Percentiles rank a stretch among this genome's conserved stretches.
Conservation (phyloP, 2,888 invertebrate species). For the Cinara cedri region DNA sequence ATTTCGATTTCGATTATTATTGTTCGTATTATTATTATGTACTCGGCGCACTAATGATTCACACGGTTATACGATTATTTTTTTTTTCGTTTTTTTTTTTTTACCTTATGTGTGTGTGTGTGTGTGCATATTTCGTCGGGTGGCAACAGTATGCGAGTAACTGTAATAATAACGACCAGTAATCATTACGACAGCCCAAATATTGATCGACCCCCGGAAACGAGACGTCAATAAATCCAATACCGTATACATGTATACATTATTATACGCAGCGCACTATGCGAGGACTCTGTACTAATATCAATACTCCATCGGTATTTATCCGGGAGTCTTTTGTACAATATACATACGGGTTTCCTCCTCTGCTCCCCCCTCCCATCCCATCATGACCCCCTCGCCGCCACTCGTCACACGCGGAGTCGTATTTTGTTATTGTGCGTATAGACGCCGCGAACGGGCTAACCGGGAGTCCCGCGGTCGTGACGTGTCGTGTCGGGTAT, state of each 20-base stretch:
- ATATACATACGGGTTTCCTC: not conserved
- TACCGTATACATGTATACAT: not conserved
- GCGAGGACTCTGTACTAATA: no score
- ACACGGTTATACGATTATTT: conserved; percentile 31
- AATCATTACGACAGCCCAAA: conserved; percentile 55
- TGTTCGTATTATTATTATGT: not conserved
- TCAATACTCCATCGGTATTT: no score
- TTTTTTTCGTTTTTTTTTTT: not conserved
- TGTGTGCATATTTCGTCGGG: not conserved
- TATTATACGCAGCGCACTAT: not conserved
- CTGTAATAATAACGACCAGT: conserved; percentile 6
- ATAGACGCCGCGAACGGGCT: conserved; percentile 30
- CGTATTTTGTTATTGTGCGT: not conserved
- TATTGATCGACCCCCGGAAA: conserved; percentile 57
- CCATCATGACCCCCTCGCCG: no score
- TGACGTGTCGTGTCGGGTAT: not conserved
- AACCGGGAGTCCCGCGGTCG: not conserved
- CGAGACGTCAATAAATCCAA: conserved; percentile 46
- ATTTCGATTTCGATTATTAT: not conserved
- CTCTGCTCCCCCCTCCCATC: no score
- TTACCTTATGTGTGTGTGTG: not conserved
- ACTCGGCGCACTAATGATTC: conserved; percentile 46
- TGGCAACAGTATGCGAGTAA: not conserved
- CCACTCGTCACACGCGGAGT: not conserved
- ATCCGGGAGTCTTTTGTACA: conserved; percentile 1